Evolutionary conservation across 2,888 invertebrate genomes (phyloP).

Genomic region (Choristoneura rosaceana): DNA sequence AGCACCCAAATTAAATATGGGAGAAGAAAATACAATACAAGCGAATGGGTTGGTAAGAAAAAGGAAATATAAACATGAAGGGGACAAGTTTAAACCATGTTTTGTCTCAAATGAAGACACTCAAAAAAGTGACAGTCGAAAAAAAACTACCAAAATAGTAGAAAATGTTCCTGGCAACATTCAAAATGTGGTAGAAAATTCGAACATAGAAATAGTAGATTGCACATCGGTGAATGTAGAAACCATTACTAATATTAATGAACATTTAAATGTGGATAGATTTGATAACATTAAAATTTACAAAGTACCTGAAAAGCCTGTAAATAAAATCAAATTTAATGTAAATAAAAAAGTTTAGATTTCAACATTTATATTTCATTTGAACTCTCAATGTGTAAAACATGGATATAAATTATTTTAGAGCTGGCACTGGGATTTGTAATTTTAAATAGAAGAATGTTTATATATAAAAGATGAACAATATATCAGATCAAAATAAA

Average conservation of each 20-base stretch:
- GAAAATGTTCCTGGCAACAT: constrained; percentile 7
- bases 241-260: constrained; percentile 71
- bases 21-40: constrained; percentile 62
- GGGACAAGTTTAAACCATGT: constrained; percentile 50
- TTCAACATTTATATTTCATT: constrained; percentile 38
- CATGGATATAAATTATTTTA: constrained; percentile 9
- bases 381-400: constrained; percentile 26
- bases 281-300: constrained; percentile 71
- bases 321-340: constrained; percentile 73
- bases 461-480: background rate
- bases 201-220: constrained; percentile 62
- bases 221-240: constrained; percentile 64
- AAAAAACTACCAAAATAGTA: constrained; percentile 4
- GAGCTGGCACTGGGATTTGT: background rate
- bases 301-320: constrained; percentile 61
- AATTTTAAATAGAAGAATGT: background rate
- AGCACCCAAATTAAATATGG: constrained; percentile 65
- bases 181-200: background rate
- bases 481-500: no score
- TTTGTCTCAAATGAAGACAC: constrained; percentile 43
- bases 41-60: constrained; percentile 49
- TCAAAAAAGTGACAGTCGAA: constrained; percentile 4
- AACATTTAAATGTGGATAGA: constrained; percentile 68
- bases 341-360: constrained; percentile 60
- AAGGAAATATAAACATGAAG: constrained; percentile 47